A percentile compares a stretch with the other conserved stretches of the same genome.
phyloP scores from a whole-genome alignment of 2,113 vertebrate species.

The Microcebus ravelobensis region DNA sequence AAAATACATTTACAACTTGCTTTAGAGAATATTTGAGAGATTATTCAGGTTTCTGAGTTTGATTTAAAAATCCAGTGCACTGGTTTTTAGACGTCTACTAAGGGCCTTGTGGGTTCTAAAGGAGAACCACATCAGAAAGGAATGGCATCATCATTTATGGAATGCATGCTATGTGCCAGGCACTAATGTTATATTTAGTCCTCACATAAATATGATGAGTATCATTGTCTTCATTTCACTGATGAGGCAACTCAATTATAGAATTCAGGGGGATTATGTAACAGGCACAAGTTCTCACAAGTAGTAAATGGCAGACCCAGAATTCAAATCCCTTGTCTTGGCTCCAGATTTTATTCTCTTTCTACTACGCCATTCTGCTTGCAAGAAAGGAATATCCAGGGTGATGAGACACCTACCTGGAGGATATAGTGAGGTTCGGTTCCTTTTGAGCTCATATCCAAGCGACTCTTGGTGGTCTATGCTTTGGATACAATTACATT shows the following conservation, averaged over 20 bases:
- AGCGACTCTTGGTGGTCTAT: not conserved
- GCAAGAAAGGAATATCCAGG: not conserved
- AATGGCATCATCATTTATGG: not conserved
- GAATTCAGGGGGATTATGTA: not conserved
- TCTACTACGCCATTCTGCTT: not conserved
- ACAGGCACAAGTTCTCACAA: not conserved
- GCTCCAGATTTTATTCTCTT: not conserved
- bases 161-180: not conserved
- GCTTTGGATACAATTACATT: not conserved
- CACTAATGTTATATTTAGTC: constrained; percentile 7
- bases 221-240: not conserved
- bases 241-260: not conserved
- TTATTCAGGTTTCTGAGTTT: constrained; percentile 45
- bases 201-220: not conserved
- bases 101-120: not conserved
- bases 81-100: not conserved
- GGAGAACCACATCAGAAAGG: not conserved
- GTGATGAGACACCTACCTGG: not conserved
- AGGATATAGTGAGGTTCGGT: not conserved
- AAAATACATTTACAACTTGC: constrained; percentile 6
- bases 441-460: not conserved
- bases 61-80: constrained; percentile 10
- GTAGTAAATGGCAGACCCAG: not conserved
- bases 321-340: not conserved
- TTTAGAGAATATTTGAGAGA: constrained; percentile 35